Base-by-base conservation (phyloP, 92 coral and sea anemone genomes). In the Desmophyllum pertusum region DNA sequence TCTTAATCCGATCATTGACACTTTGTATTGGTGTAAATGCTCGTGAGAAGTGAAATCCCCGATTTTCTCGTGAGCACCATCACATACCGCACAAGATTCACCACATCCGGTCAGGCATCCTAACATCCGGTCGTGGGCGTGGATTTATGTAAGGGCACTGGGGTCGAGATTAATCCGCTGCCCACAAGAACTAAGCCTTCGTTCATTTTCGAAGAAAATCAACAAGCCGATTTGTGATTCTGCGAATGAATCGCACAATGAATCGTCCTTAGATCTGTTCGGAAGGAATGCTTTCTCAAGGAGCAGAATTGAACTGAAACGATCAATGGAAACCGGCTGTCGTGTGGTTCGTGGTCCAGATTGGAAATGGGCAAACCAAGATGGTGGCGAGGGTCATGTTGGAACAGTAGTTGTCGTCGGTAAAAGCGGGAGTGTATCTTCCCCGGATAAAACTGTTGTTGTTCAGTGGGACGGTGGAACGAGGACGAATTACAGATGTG, bases 381-480 rank as follows among this genome's bases (percentile, higher is more conserved):
- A 94, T 94, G 98, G 98, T 87, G 92, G 98, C 83, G 98, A 94
- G 57, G 98, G 98, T n/a, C 87, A 79, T 77, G 93, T 92, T 33
- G 98, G 98, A 11, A 94, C 98, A 3, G 95, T 94, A 4, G 95
- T 94, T 72, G 92, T 92, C 35, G 93, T 94, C 2, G 98, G 98
- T 0, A 81, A 86, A 38, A 73, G 87, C 39, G 95, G 95, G 0
- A 94, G 98, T 33, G 70, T 73, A 10, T 80, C 98, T 68, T 94
- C 98, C 33, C 98, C 98, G 15, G 98, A 94, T 42, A 92, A 94
- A 69, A 94, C 98, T 69, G 98, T 92, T 30, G 90, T 94, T 13
- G 95, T 94, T 23, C 98, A 94, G 79, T 94, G 98, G 98, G 98
- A 94, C 72, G 92, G 88, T 36, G 98, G 98, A 5, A 91, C 92